Evolutionary conservation across 2,888 invertebrate species (phyloP).

Genomic region (Calliopum simillimum): DNA sequence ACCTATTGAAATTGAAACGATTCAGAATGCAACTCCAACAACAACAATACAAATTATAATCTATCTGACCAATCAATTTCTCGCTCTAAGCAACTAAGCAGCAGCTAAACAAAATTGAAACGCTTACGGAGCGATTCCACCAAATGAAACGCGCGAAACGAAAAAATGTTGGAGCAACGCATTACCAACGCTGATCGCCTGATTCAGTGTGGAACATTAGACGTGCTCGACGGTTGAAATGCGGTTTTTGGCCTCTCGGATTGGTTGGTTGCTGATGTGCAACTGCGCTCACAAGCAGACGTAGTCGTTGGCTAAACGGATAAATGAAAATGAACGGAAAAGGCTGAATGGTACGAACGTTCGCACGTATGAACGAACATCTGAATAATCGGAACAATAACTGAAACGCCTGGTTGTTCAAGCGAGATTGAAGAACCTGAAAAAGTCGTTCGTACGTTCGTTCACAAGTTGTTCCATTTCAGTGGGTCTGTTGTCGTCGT

Average conservation of each 20-base stretch:
- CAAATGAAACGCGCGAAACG: constrained; percentile 43
- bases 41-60: constrained; percentile 13
- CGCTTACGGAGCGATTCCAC: background rate
- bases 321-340: background rate
- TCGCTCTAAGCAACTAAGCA: constrained; percentile 8
- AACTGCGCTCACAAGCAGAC: background rate
- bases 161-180: constrained; percentile 54
- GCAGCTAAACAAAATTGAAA: background rate
- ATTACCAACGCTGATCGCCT: constrained; percentile 56
- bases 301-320: background rate
- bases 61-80: constrained; percentile 15
- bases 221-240: constrained; percentile 62
- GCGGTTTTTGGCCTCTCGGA: constrained; percentile 59
- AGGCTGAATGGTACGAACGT: background rate
- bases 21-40: background rate
- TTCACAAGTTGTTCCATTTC: too few relatives aligned
- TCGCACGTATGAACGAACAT: background rate
- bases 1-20: too few relatives aligned
- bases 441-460: too few relatives aligned
- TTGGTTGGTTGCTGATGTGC: constrained; percentile 53
- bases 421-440: too few relatives aligned
- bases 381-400: constrained; percentile 3
- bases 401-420: too few relatives aligned
- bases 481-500: too few relatives aligned
- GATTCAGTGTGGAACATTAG: constrained; percentile 66